A percentile compares a stretch with the other conserved stretches of the same genome.
phyloP scores from a whole-genome alignment of 1,140 invertebrate species.

The Eupristina koningsbergeri region DNA sequence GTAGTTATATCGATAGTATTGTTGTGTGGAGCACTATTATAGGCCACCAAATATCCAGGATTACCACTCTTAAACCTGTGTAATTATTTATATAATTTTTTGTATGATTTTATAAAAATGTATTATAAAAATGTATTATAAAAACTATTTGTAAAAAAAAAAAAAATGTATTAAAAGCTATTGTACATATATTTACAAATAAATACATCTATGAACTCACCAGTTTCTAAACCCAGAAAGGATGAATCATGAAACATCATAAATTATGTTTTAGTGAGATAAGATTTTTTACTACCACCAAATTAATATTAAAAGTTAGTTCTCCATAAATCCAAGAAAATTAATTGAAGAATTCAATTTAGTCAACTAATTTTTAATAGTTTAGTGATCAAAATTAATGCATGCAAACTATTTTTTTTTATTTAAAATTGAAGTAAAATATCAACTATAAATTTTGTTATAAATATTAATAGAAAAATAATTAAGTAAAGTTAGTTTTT shows the following conservation, averaged over 20 bases:
- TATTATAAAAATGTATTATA: slow-evolving; percentile 10
- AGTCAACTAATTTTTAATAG: not conserved
- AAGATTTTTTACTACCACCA: not conserved
- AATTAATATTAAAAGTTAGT: not conserved
- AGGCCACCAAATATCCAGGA: slow-evolving; percentile 79
- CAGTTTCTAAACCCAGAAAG: slow-evolving; percentile 53
- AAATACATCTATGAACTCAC: slow-evolving; percentile 53
- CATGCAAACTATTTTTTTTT: not conserved
- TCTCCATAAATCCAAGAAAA: not conserved
- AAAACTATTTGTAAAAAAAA: too few species aligned
- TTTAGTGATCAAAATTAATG: not conserved
- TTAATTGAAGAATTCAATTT: too few species aligned
- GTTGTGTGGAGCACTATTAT: slow-evolving; percentile 75
- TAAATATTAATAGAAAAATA: not conserved
- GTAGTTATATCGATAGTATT: slow-evolving; percentile 71
- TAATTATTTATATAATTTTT: slow-evolving; percentile 40
- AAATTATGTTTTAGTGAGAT: slow-evolving; percentile 52
- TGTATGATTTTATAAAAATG: slow-evolving; percentile 30
- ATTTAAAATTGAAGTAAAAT: not conserved
- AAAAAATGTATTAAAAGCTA: too few species aligned
- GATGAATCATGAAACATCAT: slow-evolving; percentile 53
- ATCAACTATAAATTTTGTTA: not conserved
- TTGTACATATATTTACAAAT: slow-evolving; percentile 26
- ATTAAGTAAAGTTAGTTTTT: not conserved
- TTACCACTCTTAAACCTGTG: slow-evolving; percentile 79